phyloP scores from a whole-genome alignment of 1,140 invertebrate species.

The Anadara kagoshimensis region DNA sequence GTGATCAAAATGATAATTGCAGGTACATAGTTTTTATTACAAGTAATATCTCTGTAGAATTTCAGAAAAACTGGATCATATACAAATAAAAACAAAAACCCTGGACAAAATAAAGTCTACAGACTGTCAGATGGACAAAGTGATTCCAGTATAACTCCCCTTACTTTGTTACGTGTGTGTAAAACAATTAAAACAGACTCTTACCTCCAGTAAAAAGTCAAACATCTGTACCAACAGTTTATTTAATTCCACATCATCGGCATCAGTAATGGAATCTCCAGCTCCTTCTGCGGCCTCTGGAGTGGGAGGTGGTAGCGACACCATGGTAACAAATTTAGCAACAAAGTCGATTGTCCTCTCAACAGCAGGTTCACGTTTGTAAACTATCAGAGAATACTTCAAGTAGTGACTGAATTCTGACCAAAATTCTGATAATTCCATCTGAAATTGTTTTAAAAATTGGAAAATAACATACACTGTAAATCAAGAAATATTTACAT shows the following conservation, averaged over 20 bases:
- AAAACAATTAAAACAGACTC: background rate
- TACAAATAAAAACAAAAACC: too few species aligned
- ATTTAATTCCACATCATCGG: conserved; percentile 57
- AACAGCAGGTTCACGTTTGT: conserved; percentile 77
- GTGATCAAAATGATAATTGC: too few species aligned
- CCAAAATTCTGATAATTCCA: conserved; percentile 62
- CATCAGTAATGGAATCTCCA: conserved; percentile 22
- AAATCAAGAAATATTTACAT: too few species aligned
- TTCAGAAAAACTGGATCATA: too few species aligned
- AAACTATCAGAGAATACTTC: conserved; percentile 67
- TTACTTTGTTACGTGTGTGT: too few species aligned
- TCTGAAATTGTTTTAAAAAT: conserved; percentile 53
- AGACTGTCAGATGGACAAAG: too few species aligned
- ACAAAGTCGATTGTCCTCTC: conserved; percentile 81
- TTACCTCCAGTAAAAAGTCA: conserved; percentile 68
- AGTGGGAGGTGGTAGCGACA: conserved; percentile 12
- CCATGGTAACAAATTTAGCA: conserved; percentile 78
- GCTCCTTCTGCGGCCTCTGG: background rate
- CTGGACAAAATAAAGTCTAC: too few species aligned
- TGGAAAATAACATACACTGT: too few species aligned
- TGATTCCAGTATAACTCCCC: too few species aligned
- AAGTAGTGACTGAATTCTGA: conserved; percentile 60
- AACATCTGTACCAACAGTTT: conserved; percentile 64
- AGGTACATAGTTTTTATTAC: too few species aligned
- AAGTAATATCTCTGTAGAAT: too few species aligned